These are phyloP conservation scores for Manduca sexta DNA, from an alignment of 1,140 invertebrate genomes.

Conservation along the genomic window DNA sequence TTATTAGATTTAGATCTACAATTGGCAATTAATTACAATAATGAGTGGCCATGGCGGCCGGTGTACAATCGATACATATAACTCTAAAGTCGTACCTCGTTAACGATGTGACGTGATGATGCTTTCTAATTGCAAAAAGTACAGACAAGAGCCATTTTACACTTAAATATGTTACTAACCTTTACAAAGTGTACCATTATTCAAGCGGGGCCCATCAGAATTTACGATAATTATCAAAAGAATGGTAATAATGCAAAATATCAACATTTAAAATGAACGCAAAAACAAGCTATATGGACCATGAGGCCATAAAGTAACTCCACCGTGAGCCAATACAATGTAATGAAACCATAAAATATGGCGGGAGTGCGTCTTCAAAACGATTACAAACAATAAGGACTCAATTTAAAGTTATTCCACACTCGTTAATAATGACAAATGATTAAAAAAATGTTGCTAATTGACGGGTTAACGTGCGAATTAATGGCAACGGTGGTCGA, in stretches of 20 bases:
- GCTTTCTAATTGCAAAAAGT: too few relatives aligned
- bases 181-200: constrained; percentile 14
- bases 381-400: constrained; percentile 19
- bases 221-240: constrained; percentile 17
- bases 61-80: too few relatives aligned
- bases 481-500: constrained; percentile 44
- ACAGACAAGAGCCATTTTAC: not conserved
- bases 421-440: constrained; percentile 56
- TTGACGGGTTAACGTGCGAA: constrained; percentile 46
- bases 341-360: constrained; percentile 15
- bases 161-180: constrained; percentile 5
- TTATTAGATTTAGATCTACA: too few relatives aligned
- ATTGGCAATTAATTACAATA: too few relatives aligned
- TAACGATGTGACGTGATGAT: too few relatives aligned
- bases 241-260: constrained; percentile 12
- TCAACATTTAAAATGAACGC: constrained; percentile 8
- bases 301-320: not conserved
- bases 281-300: constrained; percentile 16
- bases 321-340: constrained; percentile 4
- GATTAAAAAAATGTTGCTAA: constrained; percentile 51
- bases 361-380: not conserved
- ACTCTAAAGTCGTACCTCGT: too few relatives aligned
- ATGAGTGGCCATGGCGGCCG: too few relatives aligned
- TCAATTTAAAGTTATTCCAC: constrained; percentile 31
- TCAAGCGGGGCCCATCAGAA: constrained; percentile 1